Evolutionary conservation across 2,797 vertebrate genomes (phyloP), one percentile per base, ranked within the genome.

Genomic region (Smutsia temminckii): DNA sequence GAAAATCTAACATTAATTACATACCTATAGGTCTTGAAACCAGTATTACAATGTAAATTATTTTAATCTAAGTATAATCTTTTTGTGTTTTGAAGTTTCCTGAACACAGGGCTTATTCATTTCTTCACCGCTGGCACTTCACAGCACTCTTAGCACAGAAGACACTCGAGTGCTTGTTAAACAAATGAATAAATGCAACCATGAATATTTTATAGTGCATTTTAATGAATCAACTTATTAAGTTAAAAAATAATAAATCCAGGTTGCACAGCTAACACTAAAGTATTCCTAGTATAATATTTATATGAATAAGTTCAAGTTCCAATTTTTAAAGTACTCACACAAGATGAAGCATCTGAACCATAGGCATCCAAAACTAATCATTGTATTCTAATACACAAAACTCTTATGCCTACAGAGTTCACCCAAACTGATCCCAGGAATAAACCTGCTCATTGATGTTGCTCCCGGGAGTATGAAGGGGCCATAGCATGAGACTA

Each of bases 1-100:
- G 84, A 6, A 92, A 89, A 93, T 78, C 57, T 68, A 96, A 71
- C 37, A 78, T 75, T 64, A 85, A 80, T 85, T 91, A 89, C 2
- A 68, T 42, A 63, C 32, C 17, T 74, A 46, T 18, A 59, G 2
- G 18, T 37, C 66, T 89, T 91, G 6, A 91, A 94, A 78, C 20
- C 8, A 78, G 14, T 27, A 81, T 78, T 72, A 66, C 17, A 66
- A 74, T 11, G 53, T 42, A 80, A 40, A 80, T 27, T 75, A 90
- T 55, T 92, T 90, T 53, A 95, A 66, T 71, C 37, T 92, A 86
- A 77, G 57, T n/a, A 57, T 21, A 87, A 53, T 34, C 34, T n/a
- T 53, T 59, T 66, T 27, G 14, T 83, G 53, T 71, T 74, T 55
- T 18, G 11, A 86, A 91, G 63, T 79, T 80, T 10, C n/a, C 78